Percentiles rank a stretch among this genome's conserved stretches.
phyloP scores from a whole-genome alignment of 2,113 vertebrate species.

The Scomber colias region DNA sequence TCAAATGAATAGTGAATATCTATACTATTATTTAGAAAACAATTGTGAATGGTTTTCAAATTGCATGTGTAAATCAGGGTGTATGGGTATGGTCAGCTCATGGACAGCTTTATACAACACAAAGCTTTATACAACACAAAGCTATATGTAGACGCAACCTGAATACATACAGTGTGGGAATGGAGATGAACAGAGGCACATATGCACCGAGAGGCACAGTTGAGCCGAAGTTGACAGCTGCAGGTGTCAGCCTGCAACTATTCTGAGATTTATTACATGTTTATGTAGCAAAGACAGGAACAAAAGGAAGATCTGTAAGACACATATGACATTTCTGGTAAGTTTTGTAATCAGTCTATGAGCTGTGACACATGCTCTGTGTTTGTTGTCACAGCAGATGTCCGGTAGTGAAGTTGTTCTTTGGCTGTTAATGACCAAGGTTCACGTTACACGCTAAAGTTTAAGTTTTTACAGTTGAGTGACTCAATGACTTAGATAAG shows the following conservation, averaged over 20 bases:
- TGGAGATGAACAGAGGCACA: not conserved
- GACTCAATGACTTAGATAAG: no score
- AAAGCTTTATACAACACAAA: no score
- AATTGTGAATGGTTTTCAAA: not conserved
- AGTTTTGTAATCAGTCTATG: not conserved
- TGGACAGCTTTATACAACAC: no score
- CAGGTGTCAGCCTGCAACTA: not conserved
- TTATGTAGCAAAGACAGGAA: not conserved
- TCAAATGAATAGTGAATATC: no score
- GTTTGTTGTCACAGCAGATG: no score
- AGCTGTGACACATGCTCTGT: not conserved
- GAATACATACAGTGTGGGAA: not conserved
- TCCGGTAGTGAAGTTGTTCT: no score
- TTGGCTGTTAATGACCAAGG: no score
- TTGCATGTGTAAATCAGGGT: not conserved
- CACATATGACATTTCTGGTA: not conserved
- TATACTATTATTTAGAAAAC: no score
- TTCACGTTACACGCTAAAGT: no score
- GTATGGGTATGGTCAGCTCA: no score
- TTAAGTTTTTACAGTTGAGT: no score
- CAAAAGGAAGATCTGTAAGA: not conserved
- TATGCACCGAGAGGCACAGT: not conserved
- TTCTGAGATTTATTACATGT: not conserved
- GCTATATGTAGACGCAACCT: no score
- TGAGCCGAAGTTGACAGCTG: not conserved